Conservation (phyloP, 1,140 invertebrate species). For the Aradophagus sp. region DNA sequence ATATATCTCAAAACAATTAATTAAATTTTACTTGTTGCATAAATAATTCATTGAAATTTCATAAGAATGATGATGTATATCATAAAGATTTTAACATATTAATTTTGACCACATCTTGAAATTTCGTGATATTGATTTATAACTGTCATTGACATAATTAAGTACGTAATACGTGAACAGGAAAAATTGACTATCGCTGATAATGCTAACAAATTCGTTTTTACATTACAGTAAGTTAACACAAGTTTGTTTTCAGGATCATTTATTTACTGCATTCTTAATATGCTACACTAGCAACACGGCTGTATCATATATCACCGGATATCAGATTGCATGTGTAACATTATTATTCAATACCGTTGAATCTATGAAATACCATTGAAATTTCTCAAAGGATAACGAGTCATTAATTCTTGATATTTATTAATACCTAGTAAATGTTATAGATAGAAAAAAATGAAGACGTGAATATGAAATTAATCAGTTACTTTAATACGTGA, state of each 20-base stretch:
- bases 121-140: too few species aligned
- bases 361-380: conserved; percentile 34
- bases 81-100: too few species aligned
- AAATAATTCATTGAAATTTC: too few species aligned
- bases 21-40: too few species aligned
- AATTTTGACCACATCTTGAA: too few species aligned
- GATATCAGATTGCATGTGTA: conserved; percentile 43
- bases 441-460: too few species aligned
- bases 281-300: conserved; percentile 34
- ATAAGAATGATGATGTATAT: too few species aligned
- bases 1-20: too few species aligned
- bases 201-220: conserved; percentile 31
- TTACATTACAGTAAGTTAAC: conserved; percentile 38
- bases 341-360: conserved; percentile 40
- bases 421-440: too few species aligned
- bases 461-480: too few species aligned
- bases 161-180: neutral
- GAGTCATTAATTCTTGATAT: conserved; percentile 32
- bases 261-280: conserved; percentile 47
- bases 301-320: conserved; percentile 38
- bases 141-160: too few species aligned
- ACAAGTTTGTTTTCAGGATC: conserved; percentile 39
- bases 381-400: conserved; percentile 24
- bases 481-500: too few species aligned
- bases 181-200: conserved; percentile 10